A percentile compares a stretch with the other conserved stretches of the same genome.
phyloP scores from a whole-genome alignment of 2,797 vertebrate species.

The Crenichthys baileyi region DNA sequence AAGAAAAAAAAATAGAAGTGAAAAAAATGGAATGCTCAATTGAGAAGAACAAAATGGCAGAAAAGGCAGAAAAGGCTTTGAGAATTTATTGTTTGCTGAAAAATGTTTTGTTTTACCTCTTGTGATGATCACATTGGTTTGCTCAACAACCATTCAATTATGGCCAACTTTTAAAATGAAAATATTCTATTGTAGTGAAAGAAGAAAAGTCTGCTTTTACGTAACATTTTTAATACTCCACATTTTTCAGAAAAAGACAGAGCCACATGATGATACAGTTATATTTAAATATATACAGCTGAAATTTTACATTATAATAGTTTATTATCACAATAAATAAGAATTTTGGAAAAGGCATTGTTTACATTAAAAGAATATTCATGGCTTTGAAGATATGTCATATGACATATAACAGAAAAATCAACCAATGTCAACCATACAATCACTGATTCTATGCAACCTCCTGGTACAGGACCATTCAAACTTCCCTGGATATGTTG shows the following conservation, averaged over 20 bases:
- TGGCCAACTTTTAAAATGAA: not conserved
- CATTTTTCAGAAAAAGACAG: conserved; percentile 79
- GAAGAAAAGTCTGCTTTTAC: conserved; percentile 52
- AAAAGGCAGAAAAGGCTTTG: conserved; percentile 16
- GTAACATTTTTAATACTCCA: conserved; percentile 81
- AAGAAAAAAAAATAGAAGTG: not conserved
- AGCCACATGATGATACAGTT: conserved; percentile 77
- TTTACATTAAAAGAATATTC: conserved; percentile 57
- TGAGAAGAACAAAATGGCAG: conserved; percentile 1
- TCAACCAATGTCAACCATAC: conserved; percentile 28
- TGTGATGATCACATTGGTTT: conserved; percentile 4
- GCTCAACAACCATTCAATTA: conserved; percentile 4
- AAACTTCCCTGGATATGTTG: conserved; percentile 17
- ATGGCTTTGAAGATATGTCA: conserved; percentile 67
- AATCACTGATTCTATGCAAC: conserved; percentile 26
- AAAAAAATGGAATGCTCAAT: not conserved
- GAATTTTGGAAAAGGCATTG: conserved; percentile 66
- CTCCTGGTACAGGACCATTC: not conserved
- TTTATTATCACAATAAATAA: conserved; percentile 80
- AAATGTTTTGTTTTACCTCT: conserved; percentile 4
- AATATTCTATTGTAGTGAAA: not conserved
- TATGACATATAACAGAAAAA: conserved; percentile 28
- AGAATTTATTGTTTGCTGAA: conserved; percentile 19
- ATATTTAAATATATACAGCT: conserved; percentile 76
- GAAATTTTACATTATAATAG: conserved; percentile 82